Percentiles rank a stretch among this genome's conserved stretches.
phyloP scores from a whole-genome alignment of 2,797 vertebrate species.

The Gallirallus australis region DNA sequence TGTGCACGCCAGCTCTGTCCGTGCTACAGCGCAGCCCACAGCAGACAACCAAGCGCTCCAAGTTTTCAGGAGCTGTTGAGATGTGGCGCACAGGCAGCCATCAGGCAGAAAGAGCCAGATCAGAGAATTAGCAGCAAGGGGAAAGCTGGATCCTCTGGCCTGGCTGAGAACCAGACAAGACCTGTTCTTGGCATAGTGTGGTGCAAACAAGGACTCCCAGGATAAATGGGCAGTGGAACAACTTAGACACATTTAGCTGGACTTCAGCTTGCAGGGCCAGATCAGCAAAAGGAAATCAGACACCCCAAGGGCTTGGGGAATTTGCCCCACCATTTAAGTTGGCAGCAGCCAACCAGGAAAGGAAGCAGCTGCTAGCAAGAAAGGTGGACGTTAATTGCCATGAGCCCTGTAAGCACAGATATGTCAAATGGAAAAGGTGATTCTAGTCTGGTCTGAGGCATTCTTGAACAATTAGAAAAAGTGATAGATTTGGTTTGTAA shows the following conservation, averaged over 20 bases:
- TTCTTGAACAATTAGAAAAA: conserved; percentile 65
- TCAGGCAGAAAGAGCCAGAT: conserved; percentile 13
- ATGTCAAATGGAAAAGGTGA: conserved; percentile 69
- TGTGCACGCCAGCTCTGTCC: not conserved
- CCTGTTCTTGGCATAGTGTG: conserved; percentile 50
- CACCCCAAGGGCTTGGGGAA: not conserved
- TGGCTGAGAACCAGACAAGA: conserved; percentile 21
- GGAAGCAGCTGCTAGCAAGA: conserved; percentile 56
- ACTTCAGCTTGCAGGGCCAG: not conserved
- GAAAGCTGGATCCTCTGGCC: conserved; percentile 36
- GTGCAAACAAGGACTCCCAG: conserved; percentile 59
- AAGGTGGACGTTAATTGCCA: conserved; percentile 46
- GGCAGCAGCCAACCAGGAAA: conserved; percentile 23
- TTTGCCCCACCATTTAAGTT: conserved; percentile 12
- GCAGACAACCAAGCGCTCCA: not conserved
- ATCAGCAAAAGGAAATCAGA: conserved; percentile 44
- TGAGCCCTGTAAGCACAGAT: not conserved
- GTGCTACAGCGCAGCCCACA: not conserved
- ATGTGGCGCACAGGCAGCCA: conserved; percentile 29
- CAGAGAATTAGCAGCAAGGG: conserved; percentile 32
- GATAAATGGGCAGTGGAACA: conserved; percentile 62
- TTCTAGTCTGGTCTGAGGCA: conserved; percentile 48
- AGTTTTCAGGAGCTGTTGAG: conserved; percentile 52
- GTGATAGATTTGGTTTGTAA: conserved; percentile 61
- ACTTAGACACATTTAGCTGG: conserved; percentile 29